phyloP scores from a whole-genome alignment of 2,113 vertebrate genomes.

The Coregonus clupeaformis region DNA sequence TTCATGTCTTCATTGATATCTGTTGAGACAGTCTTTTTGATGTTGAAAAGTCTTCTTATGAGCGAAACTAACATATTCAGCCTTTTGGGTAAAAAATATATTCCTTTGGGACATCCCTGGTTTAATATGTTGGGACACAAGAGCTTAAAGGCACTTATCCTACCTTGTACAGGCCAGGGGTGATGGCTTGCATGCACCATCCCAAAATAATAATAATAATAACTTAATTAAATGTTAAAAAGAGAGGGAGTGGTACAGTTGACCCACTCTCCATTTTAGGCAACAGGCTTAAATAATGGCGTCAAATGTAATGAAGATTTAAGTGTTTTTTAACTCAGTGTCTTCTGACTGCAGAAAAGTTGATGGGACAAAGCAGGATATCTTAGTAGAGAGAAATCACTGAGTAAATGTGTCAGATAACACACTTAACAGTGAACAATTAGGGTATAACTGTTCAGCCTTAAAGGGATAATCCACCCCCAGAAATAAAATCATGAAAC shows the following conservation, averaged over 20 bases:
- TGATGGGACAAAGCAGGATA: neutral
- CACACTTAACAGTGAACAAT: neutral
- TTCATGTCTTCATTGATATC: too few relatives aligned
- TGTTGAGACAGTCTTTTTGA: too few relatives aligned
- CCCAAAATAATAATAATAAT: neutral
- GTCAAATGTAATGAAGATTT: constrained; percentile 24
- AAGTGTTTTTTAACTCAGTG: constrained; percentile 5
- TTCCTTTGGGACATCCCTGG: too few relatives aligned
- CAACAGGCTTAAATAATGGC: constrained; percentile 41
- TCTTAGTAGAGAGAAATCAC: neutral
- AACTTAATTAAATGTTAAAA: neutral
- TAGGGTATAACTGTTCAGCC: neutral
- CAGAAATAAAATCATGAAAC: too few relatives aligned
- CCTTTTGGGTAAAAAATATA: too few relatives aligned
- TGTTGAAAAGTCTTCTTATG: too few relatives aligned
- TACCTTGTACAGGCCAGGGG: neutral
- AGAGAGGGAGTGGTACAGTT: neutral
- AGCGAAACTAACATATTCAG: too few relatives aligned
- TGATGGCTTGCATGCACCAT: neutral
- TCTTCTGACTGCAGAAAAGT: neutral
- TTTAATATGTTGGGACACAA: too few relatives aligned
- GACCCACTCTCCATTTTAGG: constrained; percentile 25
- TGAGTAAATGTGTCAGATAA: neutral
- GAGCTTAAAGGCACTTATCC: neutral
- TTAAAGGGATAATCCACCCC: too few relatives aligned